Evolutionary conservation across 2,797 vertebrate species (phyloP).

Genomic region (Pseudomugil gertrudae): DNA sequence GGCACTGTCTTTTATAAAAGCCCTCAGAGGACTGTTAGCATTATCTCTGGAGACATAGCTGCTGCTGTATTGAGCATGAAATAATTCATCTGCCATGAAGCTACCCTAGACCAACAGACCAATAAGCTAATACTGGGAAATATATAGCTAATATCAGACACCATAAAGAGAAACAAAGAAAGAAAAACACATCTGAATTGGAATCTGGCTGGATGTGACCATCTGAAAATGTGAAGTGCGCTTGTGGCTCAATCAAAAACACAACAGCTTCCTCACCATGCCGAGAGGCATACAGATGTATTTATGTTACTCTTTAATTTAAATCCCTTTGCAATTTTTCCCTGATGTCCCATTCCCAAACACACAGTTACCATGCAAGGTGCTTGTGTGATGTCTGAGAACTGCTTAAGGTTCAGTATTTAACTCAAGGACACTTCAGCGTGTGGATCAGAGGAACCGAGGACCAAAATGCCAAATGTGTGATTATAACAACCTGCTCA

Average conservation of each 20-base stretch:
- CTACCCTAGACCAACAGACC: too few relatives aligned
- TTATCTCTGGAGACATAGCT: neutral
- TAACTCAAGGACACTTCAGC: conserved; percentile 11
- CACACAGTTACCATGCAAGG: neutral
- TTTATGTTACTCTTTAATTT: conserved; percentile 9
- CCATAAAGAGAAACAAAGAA: too few relatives aligned
- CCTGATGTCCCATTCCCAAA: conserved; percentile 1
- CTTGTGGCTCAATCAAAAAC: neutral
- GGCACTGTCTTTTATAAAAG: too few relatives aligned
- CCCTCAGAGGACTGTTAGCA: neutral
- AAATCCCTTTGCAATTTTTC: neutral
- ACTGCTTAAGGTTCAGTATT: neutral
- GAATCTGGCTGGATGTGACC: neutral
- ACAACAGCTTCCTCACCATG: neutral
- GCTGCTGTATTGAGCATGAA: neutral
- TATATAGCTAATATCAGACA: neutral
- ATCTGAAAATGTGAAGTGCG: neutral
- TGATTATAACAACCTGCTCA: conserved; percentile 9
- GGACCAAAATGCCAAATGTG: conserved; percentile 3
- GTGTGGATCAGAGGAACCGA: neutral
- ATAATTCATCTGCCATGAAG: neutral
- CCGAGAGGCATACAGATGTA: neutral
- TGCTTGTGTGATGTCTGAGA: conserved; percentile 3
- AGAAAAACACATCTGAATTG: too few relatives aligned
- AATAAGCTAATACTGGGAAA: neutral